Evolutionary conservation across 1,140 invertebrate genomes (phyloP), one percentile per base, ranked within the genome.

Genomic region (Caenorhabditis remanei): DNA sequence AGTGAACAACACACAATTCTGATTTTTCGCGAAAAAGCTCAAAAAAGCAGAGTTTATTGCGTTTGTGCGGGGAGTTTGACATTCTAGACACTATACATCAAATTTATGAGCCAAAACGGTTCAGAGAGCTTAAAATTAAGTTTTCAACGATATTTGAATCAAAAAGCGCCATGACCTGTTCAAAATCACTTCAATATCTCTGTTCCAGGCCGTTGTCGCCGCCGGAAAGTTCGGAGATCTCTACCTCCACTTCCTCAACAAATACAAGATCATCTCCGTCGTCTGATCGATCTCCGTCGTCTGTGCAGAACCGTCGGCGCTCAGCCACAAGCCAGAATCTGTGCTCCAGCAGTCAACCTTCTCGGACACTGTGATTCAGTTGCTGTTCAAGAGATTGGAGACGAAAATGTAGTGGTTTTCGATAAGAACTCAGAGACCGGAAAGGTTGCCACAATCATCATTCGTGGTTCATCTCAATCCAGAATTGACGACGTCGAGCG

Each of bases 401-500:
- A 98, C 88, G 99, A 97, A 0, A 94, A 95, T 50, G 95, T 99
- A 58, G 96, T 99, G 14, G 95, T 98, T 7, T 99, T 99, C 94
- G 95, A 95, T 89, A 83, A 91, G 93, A 94, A 87, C n/a, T 79
- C 75, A 71, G 93, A 94, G 63, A 96, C 97, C 89, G 97, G 96
- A 46, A 95, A 96, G 40, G 96, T 99, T 87, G 95, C 97, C 0
- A 99, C 98, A 0, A 95, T 99, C 91, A 95, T 99, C 19, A 95
- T 99, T 86, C 94, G 98, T 89, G 98, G 98, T 0, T 96, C 98
- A 0, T 99, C 98, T 21, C 97, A 99, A 87, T 99, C 98, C 93
- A 96, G 97, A 88, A 97, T 99, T 96, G 98, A 99, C 93, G 98
- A 99, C 90, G 96, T 99, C 92, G 98, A 99, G 93, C 94, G 98